Percentiles rank a stretch among this genome's conserved stretches.
Evolutionary conservation across 2,888 invertebrate genomes (phyloP).

Genomic region (Epinotia demarniana): DNA sequence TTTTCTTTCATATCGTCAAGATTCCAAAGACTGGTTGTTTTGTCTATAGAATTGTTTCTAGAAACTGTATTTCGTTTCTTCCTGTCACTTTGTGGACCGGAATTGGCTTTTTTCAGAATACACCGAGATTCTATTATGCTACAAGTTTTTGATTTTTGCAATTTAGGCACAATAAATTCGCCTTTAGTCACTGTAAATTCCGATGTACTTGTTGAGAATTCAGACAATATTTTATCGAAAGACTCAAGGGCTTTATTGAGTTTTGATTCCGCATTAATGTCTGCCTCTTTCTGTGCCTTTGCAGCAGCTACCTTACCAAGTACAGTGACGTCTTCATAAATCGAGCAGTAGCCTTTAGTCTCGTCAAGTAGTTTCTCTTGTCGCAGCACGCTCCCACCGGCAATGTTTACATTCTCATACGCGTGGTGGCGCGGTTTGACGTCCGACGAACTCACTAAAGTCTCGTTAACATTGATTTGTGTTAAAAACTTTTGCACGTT

Average conservation of each 20-base stretch:
- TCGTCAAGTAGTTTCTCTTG: constrained; percentile 69
- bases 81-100: constrained; percentile 72
- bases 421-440: constrained; percentile 65
- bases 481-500: constrained; percentile 72
- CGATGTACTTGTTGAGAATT: constrained; percentile 70
- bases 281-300: constrained; percentile 49
- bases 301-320: constrained; percentile 61
- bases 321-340: constrained; percentile 80
- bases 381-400: constrained; percentile 56
- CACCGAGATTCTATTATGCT: constrained; percentile 89
- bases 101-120: constrained; percentile 85
- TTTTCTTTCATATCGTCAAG: constrained; percentile 84
- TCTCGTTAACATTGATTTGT: constrained; percentile 62
- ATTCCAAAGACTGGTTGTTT: constrained; percentile 85
- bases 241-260: constrained; percentile 79
- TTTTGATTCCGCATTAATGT: constrained; percentile 65
- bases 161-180: constrained; percentile 80
- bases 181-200: constrained; percentile 60
- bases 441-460: constrained; percentile 65
- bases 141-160: constrained; percentile 89
- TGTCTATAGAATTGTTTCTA: constrained; percentile 80
- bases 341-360: constrained; percentile 77
- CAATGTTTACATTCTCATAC: constrained; percentile 81
- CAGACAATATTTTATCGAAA: constrained; percentile 79
- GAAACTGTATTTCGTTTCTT: constrained; percentile 70